A percentile compares a stretch with the other conserved stretches of the same genome.
Evolutionary conservation across 2,113 vertebrate genomes (phyloP).

Genomic region (Bucco capensis): DNA sequence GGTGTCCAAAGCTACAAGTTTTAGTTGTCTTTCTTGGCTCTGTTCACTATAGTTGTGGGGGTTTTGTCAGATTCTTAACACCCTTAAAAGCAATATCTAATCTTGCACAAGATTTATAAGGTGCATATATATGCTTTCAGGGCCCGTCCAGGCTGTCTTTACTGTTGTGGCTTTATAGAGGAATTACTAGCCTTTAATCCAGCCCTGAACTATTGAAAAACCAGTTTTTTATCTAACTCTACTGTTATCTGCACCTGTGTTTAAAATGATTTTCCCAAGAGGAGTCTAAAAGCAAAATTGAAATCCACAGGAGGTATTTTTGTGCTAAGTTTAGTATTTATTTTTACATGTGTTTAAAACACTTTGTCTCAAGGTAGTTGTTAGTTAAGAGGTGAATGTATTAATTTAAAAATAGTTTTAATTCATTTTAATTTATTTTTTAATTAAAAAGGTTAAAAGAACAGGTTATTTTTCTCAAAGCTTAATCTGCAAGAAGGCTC

Average conservation of each 20-base stretch:
- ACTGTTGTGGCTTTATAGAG: background rate
- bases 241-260: slow-evolving; percentile 12
- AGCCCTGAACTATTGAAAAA: background rate
- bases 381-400: background rate
- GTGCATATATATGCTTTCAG: background rate
- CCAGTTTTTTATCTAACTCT: slow-evolving; percentile 2
- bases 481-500: background rate
- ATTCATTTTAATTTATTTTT: background rate
- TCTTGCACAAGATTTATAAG: background rate
- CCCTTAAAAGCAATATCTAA: slow-evolving; percentile 3
- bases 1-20: background rate
- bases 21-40: background rate
- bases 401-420: background rate
- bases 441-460: background rate
- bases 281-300: slow-evolving; percentile 46
- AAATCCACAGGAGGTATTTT: slow-evolving; percentile 46
- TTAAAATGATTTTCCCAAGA: slow-evolving; percentile 43
- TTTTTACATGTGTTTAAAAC: background rate
- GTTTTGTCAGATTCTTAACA: background rate
- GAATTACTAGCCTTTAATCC: background rate
- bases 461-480: background rate
- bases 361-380: background rate
- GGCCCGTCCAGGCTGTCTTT: background rate
- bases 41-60: background rate
- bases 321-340: background rate